These are phyloP conservation scores for Melanotaenia duboulayi DNA, from an alignment of 2,113 vertebrate species.

Conservation along the genomic window DNA sequence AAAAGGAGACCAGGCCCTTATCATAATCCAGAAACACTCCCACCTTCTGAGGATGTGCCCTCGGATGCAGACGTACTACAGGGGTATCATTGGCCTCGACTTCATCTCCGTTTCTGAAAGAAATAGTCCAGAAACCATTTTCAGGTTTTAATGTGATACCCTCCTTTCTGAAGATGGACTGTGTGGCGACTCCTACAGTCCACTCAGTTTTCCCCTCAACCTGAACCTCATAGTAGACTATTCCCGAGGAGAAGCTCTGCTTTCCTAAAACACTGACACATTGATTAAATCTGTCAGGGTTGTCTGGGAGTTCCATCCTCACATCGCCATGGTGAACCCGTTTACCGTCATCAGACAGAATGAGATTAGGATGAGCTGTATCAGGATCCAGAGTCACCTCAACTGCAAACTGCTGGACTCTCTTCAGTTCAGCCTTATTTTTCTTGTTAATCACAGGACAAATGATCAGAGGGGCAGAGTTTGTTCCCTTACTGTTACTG, in stretches of 20 bases:
- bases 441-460: background rate
- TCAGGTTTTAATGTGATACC: background rate
- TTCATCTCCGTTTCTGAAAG: background rate
- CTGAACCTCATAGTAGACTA: slow-evolving; percentile 27
- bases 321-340: background rate
- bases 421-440: slow-evolving; percentile 2
- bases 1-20: slow-evolving; percentile 16
- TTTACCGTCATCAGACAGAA: slow-evolving; percentile 16
- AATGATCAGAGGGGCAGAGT: slow-evolving; percentile 13
- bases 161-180: slow-evolving; percentile 1
- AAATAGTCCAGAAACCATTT: background rate
- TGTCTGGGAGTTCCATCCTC: slow-evolving; percentile 6
- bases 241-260: slow-evolving; percentile 8
- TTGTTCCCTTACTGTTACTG: background rate
- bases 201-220: slow-evolving; percentile 25
- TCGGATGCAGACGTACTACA: background rate
- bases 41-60: background rate
- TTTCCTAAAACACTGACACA: slow-evolving; percentile 9
- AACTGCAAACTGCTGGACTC: slow-evolving; percentile 5
- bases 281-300: background rate
- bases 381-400: slow-evolving; percentile 29
- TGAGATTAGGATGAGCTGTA: background rate
- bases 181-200: slow-evolving; percentile 6
- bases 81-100: background rate
- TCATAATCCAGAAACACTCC: slow-evolving; percentile 36